Evolutionary conservation across 1,140 invertebrate genomes (phyloP).

Genomic region (Belonocnema kinseyi): DNA sequence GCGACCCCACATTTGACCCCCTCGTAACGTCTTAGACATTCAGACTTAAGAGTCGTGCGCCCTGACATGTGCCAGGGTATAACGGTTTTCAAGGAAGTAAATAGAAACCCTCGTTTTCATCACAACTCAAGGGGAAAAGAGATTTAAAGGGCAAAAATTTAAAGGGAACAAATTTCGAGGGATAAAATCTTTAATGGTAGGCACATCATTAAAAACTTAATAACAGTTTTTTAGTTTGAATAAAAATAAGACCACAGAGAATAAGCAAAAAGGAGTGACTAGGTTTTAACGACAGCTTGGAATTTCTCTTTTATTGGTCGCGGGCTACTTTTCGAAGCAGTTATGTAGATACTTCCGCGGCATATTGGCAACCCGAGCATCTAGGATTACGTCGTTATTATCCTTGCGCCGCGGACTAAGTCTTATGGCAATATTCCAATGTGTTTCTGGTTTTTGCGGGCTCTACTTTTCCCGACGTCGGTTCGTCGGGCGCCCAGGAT

Average conservation of each 20-base stretch:
- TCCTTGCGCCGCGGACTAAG: conserved; percentile 60
- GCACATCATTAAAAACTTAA: too few relatives aligned
- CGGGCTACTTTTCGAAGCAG: conserved; percentile 64
- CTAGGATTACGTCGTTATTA: conserved; percentile 68
- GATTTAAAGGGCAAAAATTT: conserved; percentile 34
- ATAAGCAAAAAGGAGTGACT: conserved; percentile 43
- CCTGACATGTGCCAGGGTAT: conserved; percentile 58
- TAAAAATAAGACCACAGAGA: conserved; percentile 46
- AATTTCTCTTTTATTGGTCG: conserved; percentile 69
- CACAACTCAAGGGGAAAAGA: conserved; percentile 24
- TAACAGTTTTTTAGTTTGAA: conserved; percentile 15
- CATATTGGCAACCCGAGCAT: conserved; percentile 71
- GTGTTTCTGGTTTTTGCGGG: conserved; percentile 51
- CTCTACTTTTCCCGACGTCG: conserved; percentile 43
- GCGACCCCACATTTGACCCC: conserved; percentile 51
- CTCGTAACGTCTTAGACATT: conserved; percentile 64
- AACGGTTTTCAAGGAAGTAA: conserved; percentile 53
- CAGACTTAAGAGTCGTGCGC: conserved; percentile 46
- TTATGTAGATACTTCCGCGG: conserved; percentile 69
- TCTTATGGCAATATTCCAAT: conserved; percentile 71
- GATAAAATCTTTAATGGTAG: too few relatives aligned
- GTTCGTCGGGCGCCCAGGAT: conserved; percentile 55
- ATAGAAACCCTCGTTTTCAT: not conserved
- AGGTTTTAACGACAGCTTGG: conserved; percentile 58
- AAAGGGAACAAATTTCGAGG: conserved; percentile 24